Evolutionary conservation across 2,797 vertebrate species (phyloP), one percentile per base, ranked within the genome.

Genomic region (Catostomus latipinnis): DNA sequence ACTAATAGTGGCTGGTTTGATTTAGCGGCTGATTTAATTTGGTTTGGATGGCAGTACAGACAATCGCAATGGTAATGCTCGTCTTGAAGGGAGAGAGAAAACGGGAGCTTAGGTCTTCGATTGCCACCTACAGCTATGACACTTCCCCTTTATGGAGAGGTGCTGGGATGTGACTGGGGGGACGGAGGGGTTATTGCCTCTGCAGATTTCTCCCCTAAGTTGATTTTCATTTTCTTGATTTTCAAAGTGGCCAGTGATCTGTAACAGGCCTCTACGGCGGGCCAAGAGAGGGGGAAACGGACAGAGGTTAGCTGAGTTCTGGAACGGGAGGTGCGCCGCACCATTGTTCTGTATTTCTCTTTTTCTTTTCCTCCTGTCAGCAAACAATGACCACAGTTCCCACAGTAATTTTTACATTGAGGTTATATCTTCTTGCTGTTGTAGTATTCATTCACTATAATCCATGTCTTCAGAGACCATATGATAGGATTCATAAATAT

Each of bases 1-100:
- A 93, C 92, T 95, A 95, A 96, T 95, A 79, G 83, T 61, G 62
- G 16, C 22, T 8, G 34, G 34, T 84, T 86, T 94, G 93, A 93
- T 94, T 88, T 94, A 94, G 92, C 91, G 93, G 91, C 92, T 93
- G 92, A 95, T 94, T 94, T 94, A 90, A 94, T 95, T 94, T 86
- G 68, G 71, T 61, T 62, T 90, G 92, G 92, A 87, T 88, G 89
- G 90, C 88, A 57, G 74, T 54, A 91, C 91, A 91, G 93, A 92
- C 93, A 92, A 93, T 93, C 91, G 93, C 91, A 91, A 90, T 92
- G 76, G 80, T 81, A 85, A 80, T 76, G 66, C 66, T 79, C 57
- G 43, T 71, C 73, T 62, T 78, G 50, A 71, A 68, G 74, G 72
- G 58, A 52, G 78, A 81, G 65, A 75, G 43, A 75, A 63, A 34